Base-by-base conservation (phyloP, 2,888 invertebrate genomes). In the Priapulus caudatus region DNA sequence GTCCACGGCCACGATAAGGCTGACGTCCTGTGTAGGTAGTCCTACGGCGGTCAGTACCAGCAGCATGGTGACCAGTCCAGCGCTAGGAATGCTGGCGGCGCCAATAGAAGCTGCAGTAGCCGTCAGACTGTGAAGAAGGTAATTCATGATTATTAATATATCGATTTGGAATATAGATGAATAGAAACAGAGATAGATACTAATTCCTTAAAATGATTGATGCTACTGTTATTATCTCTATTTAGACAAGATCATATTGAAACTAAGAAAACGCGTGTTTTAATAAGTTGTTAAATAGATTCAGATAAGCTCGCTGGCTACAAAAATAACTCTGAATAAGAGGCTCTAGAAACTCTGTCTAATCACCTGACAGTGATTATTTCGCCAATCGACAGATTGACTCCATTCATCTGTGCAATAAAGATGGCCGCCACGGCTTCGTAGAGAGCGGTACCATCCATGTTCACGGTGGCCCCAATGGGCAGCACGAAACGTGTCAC, bases 371-470 rank as follows among this genome's bases (percentile, higher is more conserved):
- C 83, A 3, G 89, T 88, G 54, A 90, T 79, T 20, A 90, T 78
- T 68, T 90, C 85, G 3, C 87, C 88, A 57, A 86, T 79, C 19
- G 83, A 83, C 56, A 92, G 74, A 16, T 77, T 72, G 63, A 89
- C 81, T 55, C 81, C 82, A 65, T 88, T 89, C 82, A 91, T 85
- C 72, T 87, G 81, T 43, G 88, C 87, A 57, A 89, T 82, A 69
- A 88, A 89, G 64, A 86, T 80, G 54, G 88, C 84, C 2, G 92
- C 86, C 2, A 87, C 81, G 0, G 90, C 81, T 24, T 92, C 81
- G 71, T 91, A 93, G 47, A 92, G 74, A 0, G 88, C 87, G 0
- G 88, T 88, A 1, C 88, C 88, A 63, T 89, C 86, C 88, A 90
- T 89, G 72, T 91, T 91, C 67, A 90, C 51, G 67, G 88, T 89